Conservation (phyloP, 2,113 vertebrate species). For the Myotis davidii region DNA sequence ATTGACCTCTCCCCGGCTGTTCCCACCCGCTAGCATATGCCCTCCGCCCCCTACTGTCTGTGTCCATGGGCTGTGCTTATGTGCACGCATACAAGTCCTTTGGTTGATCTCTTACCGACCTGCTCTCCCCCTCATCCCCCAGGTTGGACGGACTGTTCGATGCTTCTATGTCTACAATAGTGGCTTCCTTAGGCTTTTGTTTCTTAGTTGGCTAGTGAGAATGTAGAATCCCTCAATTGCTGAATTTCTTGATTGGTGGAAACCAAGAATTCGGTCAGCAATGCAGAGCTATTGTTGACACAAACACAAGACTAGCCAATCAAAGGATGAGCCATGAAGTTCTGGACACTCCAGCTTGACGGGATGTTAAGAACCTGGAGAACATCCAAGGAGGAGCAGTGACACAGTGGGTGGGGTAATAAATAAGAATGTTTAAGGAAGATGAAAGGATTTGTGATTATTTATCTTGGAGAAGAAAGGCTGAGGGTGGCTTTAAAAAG, state of each 20-base stretch:
- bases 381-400: not conserved
- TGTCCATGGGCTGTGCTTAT: too few relatives aligned
- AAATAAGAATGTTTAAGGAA: not conserved
- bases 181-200: not conserved
- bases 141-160: too few relatives aligned
- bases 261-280: not conserved
- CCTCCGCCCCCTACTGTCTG: too few relatives aligned
- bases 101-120: too few relatives aligned
- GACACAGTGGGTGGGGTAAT: not conserved
- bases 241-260: not conserved
- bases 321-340: not conserved
- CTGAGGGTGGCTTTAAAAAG: constrained; percentile 30
- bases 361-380: not conserved
- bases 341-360: not conserved
- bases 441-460: constrained; percentile 58
- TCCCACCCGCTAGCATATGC: too few relatives aligned
- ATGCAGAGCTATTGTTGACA: not conserved
- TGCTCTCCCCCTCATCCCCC: too few relatives aligned
- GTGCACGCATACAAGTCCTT: too few relatives aligned
- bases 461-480: constrained; percentile 64
- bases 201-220: not conserved
- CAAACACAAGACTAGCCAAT: not conserved
- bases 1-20: too few relatives aligned
- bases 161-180: too few relatives aligned
- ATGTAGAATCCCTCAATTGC: not conserved